A percentile compares a stretch with the other conserved stretches of the same genome.
phyloP scores from a whole-genome alignment of 2,113 vertebrate species.

The Caranx melampygus region DNA sequence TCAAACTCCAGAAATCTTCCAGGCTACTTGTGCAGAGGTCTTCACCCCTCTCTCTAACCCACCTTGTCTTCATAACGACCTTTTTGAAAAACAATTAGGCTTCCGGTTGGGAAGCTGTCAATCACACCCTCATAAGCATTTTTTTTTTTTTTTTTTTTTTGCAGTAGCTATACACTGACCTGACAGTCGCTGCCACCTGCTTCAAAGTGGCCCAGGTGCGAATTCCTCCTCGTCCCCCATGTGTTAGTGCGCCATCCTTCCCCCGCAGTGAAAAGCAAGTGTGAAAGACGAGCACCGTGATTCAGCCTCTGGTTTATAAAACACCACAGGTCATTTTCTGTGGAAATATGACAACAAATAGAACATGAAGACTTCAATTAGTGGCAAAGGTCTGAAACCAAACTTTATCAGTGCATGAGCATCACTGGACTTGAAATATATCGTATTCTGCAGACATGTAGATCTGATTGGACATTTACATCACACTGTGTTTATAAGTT shows the following conservation, averaged over 20 bases:
- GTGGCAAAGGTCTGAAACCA: background rate
- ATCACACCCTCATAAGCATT: constrained; percentile 45
- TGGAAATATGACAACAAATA: background rate
- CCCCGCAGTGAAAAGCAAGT: constrained; percentile 22
- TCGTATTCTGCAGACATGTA: background rate
- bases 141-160: background rate
- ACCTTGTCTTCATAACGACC: background rate
- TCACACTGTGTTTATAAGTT: background rate
- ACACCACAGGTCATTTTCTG: background rate
- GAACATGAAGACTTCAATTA: background rate
- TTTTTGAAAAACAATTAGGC: constrained; percentile 20
- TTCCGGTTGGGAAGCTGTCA: constrained; percentile 45
- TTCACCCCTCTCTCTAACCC: background rate
- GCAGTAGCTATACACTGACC: constrained; percentile 18
- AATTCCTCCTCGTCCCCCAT: constrained; percentile 52
- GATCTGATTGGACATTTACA: background rate
- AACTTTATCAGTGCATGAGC: background rate
- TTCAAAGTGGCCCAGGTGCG: constrained; percentile 68
- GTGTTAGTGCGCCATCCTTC: constrained; percentile 8
- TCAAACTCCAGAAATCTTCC: too few species aligned
- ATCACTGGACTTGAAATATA: background rate
- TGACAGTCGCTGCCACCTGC: constrained; percentile 60
- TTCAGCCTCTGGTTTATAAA: background rate
- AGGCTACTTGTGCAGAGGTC: too few species aligned
- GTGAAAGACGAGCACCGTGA: constrained; percentile 46